Percentiles rank a stretch among this genome's conserved stretches.
These are phyloP conservation scores for Romanogobio albipinnatus DNA, from an alignment of 2,113 vertebrate species.

Conservation along the genomic window DNA sequence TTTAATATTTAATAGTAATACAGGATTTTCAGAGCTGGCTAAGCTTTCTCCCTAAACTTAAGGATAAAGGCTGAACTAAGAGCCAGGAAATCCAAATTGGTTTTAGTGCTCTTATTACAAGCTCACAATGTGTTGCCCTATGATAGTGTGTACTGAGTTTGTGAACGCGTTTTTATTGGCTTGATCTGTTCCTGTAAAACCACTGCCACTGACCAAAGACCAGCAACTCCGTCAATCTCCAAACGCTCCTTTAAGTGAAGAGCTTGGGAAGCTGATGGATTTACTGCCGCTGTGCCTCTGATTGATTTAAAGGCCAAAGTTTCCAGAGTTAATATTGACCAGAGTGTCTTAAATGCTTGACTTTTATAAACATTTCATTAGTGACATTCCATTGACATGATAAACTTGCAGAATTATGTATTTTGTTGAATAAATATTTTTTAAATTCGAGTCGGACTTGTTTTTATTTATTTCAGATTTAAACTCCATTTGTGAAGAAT, in stretches of 20 bases:
- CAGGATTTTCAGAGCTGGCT: neutral
- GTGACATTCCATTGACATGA: neutral
- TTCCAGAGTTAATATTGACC: neutral
- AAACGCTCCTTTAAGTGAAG: neutral
- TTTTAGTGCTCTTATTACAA: neutral
- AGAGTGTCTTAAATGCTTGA: conserved; percentile 8
- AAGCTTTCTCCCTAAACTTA: neutral
- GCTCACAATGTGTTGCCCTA: neutral
- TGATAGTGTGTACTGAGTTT: neutral
- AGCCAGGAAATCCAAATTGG: neutral
- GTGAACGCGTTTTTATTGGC: neutral
- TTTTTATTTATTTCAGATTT: neutral
- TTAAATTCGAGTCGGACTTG: neutral
- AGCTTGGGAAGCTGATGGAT: neutral
- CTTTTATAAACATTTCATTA: conserved; percentile 14
- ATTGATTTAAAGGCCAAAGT: conserved; percentile 23
- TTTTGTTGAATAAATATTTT: conserved; percentile 38
- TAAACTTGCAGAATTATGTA: neutral
- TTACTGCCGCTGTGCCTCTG: neutral
- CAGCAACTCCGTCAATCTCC: neutral
- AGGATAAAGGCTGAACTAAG: neutral
- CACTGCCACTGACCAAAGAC: conserved; percentile 12
- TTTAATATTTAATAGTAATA: conserved; percentile 7
- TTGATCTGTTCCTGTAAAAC: conserved; percentile 4
- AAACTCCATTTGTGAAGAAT: conserved; percentile 3